Base-by-base conservation (phyloP, 2,888 invertebrate genomes). In the Scotopteryx bipunctaria region DNA sequence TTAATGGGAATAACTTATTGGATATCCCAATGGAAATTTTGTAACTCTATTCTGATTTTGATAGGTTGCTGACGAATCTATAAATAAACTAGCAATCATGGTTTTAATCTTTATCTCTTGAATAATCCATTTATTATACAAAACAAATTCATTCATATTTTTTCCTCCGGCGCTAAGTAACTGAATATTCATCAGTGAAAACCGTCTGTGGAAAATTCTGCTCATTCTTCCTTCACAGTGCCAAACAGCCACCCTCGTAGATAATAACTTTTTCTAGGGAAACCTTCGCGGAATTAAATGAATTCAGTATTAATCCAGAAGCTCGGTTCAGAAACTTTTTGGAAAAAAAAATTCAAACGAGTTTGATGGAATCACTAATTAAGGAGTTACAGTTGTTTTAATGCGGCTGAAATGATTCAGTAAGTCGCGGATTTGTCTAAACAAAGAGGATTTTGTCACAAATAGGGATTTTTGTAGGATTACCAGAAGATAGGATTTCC, bases 341-440 rank as follows among this genome's bases (percentile, higher is more conserved):
- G 9, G 0, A 2, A 17, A 40, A 48, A 49, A 23, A 27, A 33
- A 14, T n/a, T 54, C n/a, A 41, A 41, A 44, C 21, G 21, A 43
- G 37, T n/a, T 11, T 40, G 14, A 36, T 17, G 23, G 40, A 43
- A 45, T 48, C 15, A 15, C 23, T 54, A 41, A 54, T 48, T 48
- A 54, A 48, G 47, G 48, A 53, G 54, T 48, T 54, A 5, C 23
- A 2, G 37, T 37, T 37, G 33, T 13, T 44, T 38, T 37, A 40
- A 37, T 31, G 25, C 14, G 35, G 29, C 14, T 23, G 14, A 32
- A 46, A 37, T 29, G 38, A 46, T 44, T 43, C 33, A 16, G 15
- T 42, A 38, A 47, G 21, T 21, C 15, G 11, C 8, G 35, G 35
- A 23, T 41, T 41, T 35, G 40, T 47, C 33, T 47, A 47, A 25